A percentile compares a stretch with the other conserved stretches of the same genome.
Conservation (phyloP, 2,888 invertebrate species). For the Tinea trinotella region DNA sequence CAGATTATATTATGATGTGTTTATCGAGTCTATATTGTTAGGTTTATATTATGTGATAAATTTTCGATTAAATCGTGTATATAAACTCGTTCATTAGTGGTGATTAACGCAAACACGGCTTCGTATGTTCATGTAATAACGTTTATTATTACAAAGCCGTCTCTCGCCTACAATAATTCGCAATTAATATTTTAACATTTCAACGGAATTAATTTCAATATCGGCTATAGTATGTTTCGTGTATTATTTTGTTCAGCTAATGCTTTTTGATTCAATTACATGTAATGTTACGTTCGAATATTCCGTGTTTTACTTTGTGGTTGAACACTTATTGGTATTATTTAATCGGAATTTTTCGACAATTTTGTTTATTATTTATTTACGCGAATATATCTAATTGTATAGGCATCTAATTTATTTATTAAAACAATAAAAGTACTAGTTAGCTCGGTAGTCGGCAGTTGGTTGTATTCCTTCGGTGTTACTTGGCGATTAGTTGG, state of each 20-base stretch:
- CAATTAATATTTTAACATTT: slow-evolving; percentile 4
- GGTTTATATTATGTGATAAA: neutral
- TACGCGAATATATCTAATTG: no score
- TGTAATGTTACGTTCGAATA: neutral
- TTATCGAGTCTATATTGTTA: no score
- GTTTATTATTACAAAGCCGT: neutral
- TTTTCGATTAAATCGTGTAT: neutral
- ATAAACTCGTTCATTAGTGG: neutral
- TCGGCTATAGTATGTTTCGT: neutral
- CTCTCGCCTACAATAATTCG: neutral
- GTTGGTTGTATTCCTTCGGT: no score
- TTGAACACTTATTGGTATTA: neutral
- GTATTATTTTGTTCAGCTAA: neutral
- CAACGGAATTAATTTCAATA: slow-evolving; percentile 1
- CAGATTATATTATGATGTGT: no score
- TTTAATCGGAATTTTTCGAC: neutral
- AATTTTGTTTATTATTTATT: no score
- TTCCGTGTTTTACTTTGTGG: neutral
- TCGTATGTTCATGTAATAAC: neutral
- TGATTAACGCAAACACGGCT: neutral
- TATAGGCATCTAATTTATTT: no score
- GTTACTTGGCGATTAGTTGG: no score
- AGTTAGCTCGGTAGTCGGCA: no score
- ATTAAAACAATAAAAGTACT: no score
- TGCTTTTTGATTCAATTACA: neutral